phyloP scores from a whole-genome alignment of 2,797 vertebrate species.

The Xenopus petersii region DNA sequence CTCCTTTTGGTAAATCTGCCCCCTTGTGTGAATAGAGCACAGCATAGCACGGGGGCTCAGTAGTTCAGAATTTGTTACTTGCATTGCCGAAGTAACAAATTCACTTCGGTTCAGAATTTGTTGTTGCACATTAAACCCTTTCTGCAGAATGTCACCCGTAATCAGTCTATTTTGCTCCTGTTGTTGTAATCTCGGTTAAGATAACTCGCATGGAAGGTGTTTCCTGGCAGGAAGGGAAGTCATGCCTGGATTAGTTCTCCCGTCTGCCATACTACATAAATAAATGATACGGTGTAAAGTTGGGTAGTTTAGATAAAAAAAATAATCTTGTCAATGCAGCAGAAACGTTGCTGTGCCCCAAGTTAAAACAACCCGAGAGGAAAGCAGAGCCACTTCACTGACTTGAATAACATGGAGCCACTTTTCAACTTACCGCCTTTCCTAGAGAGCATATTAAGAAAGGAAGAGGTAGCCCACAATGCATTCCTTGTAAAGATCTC shows the following conservation, averaged over 20 bases:
- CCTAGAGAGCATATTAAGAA: constrained; percentile 47
- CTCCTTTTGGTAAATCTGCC: too few relatives aligned
- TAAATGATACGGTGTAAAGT: constrained; percentile 38
- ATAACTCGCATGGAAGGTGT: constrained; percentile 25
- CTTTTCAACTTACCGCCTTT: constrained; percentile 42
- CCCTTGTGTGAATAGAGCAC: too few relatives aligned
- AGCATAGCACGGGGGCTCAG: too few relatives aligned
- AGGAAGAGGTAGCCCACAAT: constrained; percentile 29
- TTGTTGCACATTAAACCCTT: neutral
- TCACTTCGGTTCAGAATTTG: too few relatives aligned
- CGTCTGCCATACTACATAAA: constrained; percentile 33
- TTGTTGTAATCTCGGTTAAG: constrained; percentile 41
- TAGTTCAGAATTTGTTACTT: too few relatives aligned
- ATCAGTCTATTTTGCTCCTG: constrained; percentile 18
- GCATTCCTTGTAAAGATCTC: constrained; percentile 35
- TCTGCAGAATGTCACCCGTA: neutral
- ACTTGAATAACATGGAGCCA: constrained; percentile 1
- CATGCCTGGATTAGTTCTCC: constrained; percentile 35
- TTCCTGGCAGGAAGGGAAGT: constrained; percentile 42
- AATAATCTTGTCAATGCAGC: constrained; percentile 37
- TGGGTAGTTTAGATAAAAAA: constrained; percentile 43
- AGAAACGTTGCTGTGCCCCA: constrained; percentile 44
- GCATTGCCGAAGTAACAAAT: too few relatives aligned
- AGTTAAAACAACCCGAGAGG: constrained; percentile 46
- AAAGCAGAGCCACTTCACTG: constrained; percentile 38